Evolutionary conservation across 2,113 vertebrate genomes (phyloP).

Genomic region (Aix galericulata): DNA sequence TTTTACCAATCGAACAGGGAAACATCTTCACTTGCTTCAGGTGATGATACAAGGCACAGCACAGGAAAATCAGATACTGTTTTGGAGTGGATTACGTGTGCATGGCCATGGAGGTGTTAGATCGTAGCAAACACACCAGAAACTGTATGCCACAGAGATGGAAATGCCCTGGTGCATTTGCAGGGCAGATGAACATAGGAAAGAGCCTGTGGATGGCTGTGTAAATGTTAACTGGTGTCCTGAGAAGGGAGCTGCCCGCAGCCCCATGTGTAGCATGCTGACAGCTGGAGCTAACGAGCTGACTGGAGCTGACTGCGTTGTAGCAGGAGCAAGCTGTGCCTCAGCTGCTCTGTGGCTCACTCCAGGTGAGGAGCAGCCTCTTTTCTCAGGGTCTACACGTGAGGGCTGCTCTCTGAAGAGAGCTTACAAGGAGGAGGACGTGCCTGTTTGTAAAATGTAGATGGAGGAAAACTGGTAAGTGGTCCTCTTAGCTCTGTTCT

Average conservation of each 20-base stretch:
- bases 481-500: neutral
- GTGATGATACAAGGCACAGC: neutral
- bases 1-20: neutral
- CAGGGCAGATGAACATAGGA: neutral
- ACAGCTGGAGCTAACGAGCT: neutral
- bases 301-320: neutral
- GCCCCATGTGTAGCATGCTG: neutral
- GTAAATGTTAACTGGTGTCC: no score
- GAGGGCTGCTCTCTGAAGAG: neutral
- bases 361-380: neutral
- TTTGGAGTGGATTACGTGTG: neutral
- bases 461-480: neutral
- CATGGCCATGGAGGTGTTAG: accelerated
- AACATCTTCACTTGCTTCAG: neutral
- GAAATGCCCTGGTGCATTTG: neutral
- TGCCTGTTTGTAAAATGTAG: neutral
- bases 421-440: neutral
- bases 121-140: neutral
- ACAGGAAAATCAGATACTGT: neutral
- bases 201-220: neutral
- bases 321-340: neutral
- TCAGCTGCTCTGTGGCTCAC: neutral
- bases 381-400: neutral
- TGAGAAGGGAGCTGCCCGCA: neutral
- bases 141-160: neutral